Percentiles rank a stretch among this genome's conserved stretches.
Conservation (phyloP, 92 coral and sea anemone species). For the Phenganax stokvisi region DNA sequence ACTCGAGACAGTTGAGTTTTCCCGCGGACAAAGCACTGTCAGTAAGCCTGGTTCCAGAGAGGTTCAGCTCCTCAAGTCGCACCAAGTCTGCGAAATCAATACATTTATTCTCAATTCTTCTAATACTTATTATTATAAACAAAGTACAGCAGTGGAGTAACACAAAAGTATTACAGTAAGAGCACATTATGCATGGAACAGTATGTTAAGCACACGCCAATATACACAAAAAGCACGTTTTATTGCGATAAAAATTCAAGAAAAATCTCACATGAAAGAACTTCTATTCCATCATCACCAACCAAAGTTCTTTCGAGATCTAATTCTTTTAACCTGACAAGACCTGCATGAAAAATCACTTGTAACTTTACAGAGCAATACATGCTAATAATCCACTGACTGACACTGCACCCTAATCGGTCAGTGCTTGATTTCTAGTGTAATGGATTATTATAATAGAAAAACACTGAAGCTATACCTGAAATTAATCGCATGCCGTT, state of each 20-base stretch:
- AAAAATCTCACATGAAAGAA: constrained; percentile 54
- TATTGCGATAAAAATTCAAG: neutral
- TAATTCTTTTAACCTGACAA: constrained; percentile 63
- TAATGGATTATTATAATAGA: no score
- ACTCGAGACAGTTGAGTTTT: constrained; percentile 55
- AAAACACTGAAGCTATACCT: constrained; percentile 20
- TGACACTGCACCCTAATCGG: no score
- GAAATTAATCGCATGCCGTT: constrained; percentile 52
- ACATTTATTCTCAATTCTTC: neutral
- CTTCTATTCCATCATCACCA: constrained; percentile 68
- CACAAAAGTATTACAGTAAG: neutral
- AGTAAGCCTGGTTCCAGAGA: constrained; percentile 73
- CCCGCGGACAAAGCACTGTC: constrained; percentile 56
- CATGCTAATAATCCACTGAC: no score
- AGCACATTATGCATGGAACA: neutral
- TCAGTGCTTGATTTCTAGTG: no score
- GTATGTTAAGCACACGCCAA: neutral
- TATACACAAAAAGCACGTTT: neutral
- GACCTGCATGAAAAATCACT: constrained; percentile 50
- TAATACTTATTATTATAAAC: constrained; percentile 9
- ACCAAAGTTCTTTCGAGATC: constrained; percentile 73
- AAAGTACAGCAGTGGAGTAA: neutral
- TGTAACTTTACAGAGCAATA: no score
- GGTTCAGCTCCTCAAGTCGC: constrained; percentile 67
- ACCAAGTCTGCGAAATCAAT: constrained; percentile 25